Evolutionary conservation across 2,888 invertebrate genomes (phyloP), one percentile per base, ranked within the genome.

Genomic region (Carcina quercana): DNA sequence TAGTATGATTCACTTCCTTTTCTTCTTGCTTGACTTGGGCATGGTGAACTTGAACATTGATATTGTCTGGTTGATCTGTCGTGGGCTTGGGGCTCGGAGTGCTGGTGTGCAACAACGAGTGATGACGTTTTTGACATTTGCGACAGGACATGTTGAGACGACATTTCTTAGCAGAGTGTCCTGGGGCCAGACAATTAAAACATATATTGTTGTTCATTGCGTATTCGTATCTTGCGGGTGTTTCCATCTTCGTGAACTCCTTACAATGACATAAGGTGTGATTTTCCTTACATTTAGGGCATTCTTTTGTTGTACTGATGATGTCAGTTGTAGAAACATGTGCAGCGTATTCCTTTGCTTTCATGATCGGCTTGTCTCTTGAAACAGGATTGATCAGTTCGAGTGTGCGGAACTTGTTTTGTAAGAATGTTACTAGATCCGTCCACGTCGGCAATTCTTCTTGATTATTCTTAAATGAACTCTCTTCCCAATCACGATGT

Each of bases 401-500:
- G 5, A 22, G 10, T 2, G 22, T 22, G 10, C 10, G 10, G 11
- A 22, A 10, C 5, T 11, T 7, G 22, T n/a, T 22, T 10, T 22
- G 10, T 10, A 22, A 22, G 3, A 22, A 22, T 6, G 7, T n/a
- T 5, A 3, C 10, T n/a, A 22, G 10, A 6, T 22, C 5, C 10
- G 7, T 6, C 2, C 8, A n/a, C 11, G 22, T n/a, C 5, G 22
- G 22, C 10, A 22, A 10, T 22, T 6, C 10, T n/a, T 2, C 10
- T 10, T 5, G 5, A n/a, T n/a, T 5, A 5, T 22, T 10, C 5
- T 5, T n/a, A 10, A n/a, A 14, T 28, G 25, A 25, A 17, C 32
- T 10, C 14, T 43, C 34, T 28, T 50, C 47, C 44, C 46, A 45
- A 5, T 25, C 33, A 25, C 33, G 46, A 5, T 41, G 43, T 8